A percentile compares a stretch with the other conserved stretches of the same genome.
phyloP scores from a whole-genome alignment of 2,888 invertebrate genomes.

The Polietes domitor region DNA sequence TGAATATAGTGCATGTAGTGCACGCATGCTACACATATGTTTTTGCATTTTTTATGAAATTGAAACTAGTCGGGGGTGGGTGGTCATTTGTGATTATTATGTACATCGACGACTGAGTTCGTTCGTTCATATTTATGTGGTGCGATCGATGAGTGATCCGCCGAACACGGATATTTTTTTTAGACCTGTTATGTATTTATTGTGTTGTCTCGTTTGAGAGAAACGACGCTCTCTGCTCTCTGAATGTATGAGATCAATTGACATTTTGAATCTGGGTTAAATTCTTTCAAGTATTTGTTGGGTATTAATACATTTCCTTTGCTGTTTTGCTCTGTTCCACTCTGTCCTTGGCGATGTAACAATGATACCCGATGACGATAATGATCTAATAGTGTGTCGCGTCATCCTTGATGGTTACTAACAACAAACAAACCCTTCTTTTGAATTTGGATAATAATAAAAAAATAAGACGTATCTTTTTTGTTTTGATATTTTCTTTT shows the following conservation, averaged over 20 bases:
- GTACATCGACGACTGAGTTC: too few species aligned
- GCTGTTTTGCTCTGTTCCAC: slow-evolving; percentile 14
- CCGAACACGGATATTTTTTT: too few species aligned
- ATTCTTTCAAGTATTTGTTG: slow-evolving; percentile 68
- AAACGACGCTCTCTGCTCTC: background rate
- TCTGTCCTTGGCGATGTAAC: slow-evolving; percentile 8
- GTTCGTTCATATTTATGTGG: too few species aligned
- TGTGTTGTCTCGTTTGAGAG: too few species aligned
- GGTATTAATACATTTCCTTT: slow-evolving; percentile 68
- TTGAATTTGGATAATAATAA: slow-evolving; percentile 42
- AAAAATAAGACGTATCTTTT: slow-evolving; percentile 39
- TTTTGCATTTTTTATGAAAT: too few species aligned
- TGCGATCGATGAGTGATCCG: too few species aligned
- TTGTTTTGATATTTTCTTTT: slow-evolving; percentile 42
- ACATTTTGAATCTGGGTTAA: slow-evolving; percentile 69
- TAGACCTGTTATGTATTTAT: too few species aligned
- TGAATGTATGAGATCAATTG: slow-evolving; percentile 54
- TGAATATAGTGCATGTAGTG: too few species aligned
- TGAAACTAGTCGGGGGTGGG: too few species aligned
- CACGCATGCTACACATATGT: too few species aligned
- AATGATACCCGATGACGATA: background rate
- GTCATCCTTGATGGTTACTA: background rate
- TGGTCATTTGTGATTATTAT: too few species aligned
- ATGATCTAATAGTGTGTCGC: background rate
- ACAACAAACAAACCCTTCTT: background rate